Percentiles rank a stretch among this genome's conserved stretches.
phyloP scores from a whole-genome alignment of 2,113 vertebrate species.

The Atractosteus spatula region DNA sequence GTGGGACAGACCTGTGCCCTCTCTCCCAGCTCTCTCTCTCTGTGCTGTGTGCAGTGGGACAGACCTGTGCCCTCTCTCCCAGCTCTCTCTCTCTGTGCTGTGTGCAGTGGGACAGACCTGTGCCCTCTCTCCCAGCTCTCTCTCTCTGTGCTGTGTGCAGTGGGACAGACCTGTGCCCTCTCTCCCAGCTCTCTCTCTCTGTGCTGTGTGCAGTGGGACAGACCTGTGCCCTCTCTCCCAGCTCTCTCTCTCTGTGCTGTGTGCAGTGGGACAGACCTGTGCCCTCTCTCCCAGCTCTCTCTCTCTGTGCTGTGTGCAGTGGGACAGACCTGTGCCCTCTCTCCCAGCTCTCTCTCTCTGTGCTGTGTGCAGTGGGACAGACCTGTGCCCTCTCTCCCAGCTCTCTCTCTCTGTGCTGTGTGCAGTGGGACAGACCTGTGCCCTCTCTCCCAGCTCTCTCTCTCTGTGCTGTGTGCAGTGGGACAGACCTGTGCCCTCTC shows the following conservation, averaged over 20 bases:
- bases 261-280: background rate
- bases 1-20: background rate
- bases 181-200: background rate
- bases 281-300: background rate
- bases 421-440: background rate
- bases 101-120: background rate
- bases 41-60: too few relatives aligned
- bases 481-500: background rate
- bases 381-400: background rate
- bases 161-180: background rate
- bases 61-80: background rate
- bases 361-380: too few relatives aligned
- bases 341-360: background rate
- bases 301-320: too few relatives aligned
- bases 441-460: background rate
- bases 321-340: background rate
- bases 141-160: too few relatives aligned
- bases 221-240: background rate
- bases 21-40: background rate
- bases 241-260: background rate
- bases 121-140: background rate
- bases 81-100: background rate
- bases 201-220: too few relatives aligned
- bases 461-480: too few relatives aligned
- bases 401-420: background rate